Base-by-base conservation (phyloP, 2,113 vertebrate species). In the Leptobrachium leishanense region DNA sequence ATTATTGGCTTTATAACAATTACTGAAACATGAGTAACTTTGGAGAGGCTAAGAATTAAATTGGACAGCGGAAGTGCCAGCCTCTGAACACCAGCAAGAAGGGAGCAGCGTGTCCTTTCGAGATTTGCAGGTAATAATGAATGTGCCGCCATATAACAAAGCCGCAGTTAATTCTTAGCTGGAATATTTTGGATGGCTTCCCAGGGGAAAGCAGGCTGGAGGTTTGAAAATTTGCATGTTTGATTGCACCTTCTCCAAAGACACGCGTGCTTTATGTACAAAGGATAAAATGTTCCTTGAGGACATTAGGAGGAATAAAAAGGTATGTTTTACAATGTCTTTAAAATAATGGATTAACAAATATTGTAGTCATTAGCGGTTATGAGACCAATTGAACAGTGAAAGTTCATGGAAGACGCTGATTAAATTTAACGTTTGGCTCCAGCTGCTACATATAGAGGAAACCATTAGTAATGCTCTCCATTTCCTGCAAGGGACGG, bases 301-400 rank as follows among this genome's bases (percentile, higher is more conserved):
- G 77, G 70, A 73, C 69, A 54, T 55, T 66, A 44, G 62, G 66
- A 63, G 10, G 20, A 31, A 31, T 31, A 54, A 55, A 59, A 46
- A 73, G 62, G 11, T 57, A 79, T 13, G 62, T 55, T 79, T 73
- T 79, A 79, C 77, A 55, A 55, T 55, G 46, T 72, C 40, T 64
- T 79, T 73, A 73, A 79, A 79, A 79, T 55, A 72, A 79, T 73
- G 43, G 70, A 79, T 73, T 72, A 79, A 72, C 69, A 79, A 74
- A 79, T 79, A 79, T 67, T 12, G 50, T 15, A 53, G 43, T 79
- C 77, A 74, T 73, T 79, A 68, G 70, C 50, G 1, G 64, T 66
- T 46, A 59, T 41, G 50, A 44, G 71, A 41, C 70, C 63, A 39
- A 67, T 39, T 39, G 50, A 74, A 43, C 63, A 44, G 70, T 6